These are phyloP conservation scores for Neostethus bicornis DNA, from an alignment of 2,797 vertebrate genomes.

Conservation along the genomic window DNA sequence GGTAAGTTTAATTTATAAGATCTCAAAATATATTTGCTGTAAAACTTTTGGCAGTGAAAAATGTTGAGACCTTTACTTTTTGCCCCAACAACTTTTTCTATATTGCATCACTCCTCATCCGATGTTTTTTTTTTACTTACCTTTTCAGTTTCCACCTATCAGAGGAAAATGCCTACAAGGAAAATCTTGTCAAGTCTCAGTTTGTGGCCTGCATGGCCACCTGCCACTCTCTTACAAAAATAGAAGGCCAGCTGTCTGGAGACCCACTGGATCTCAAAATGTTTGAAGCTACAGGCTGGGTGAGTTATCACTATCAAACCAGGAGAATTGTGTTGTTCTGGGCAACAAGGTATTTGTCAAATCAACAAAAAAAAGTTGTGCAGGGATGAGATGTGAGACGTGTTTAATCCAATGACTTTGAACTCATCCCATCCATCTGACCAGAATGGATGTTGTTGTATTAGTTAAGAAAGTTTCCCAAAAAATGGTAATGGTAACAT, in stretches of 20 bases:
- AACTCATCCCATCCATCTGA: background rate
- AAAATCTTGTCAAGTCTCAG: conserved; percentile 89
- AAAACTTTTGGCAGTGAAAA: background rate
- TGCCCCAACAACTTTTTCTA: background rate
- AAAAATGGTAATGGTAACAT: too few species aligned
- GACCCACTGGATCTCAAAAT: conserved; percentile 98
- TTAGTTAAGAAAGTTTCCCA: too few species aligned
- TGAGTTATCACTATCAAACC: conserved; percentile 68
- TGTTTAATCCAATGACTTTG: background rate
- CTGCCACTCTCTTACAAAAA: conserved; percentile 98
- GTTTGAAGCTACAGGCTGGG: conserved; percentile 98
- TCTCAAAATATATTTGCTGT: background rate
- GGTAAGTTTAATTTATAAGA: conserved; percentile 69
- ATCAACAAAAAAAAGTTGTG: background rate
- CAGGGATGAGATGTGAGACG: background rate
- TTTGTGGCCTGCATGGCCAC: conserved; percentile 98
- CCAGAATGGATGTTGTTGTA: background rate
- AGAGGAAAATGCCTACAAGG: conserved; percentile 88
- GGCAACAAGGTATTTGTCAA: background rate
- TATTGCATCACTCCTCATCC: background rate
- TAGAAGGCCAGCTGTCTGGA: conserved; percentile 94
- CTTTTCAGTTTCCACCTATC: conserved; percentile 86
- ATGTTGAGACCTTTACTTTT: too few species aligned
- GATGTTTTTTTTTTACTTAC: background rate
- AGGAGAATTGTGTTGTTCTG: background rate